Conservation (phyloP, 2,888 invertebrate species). For the Lasioglossum malachurum region DNA sequence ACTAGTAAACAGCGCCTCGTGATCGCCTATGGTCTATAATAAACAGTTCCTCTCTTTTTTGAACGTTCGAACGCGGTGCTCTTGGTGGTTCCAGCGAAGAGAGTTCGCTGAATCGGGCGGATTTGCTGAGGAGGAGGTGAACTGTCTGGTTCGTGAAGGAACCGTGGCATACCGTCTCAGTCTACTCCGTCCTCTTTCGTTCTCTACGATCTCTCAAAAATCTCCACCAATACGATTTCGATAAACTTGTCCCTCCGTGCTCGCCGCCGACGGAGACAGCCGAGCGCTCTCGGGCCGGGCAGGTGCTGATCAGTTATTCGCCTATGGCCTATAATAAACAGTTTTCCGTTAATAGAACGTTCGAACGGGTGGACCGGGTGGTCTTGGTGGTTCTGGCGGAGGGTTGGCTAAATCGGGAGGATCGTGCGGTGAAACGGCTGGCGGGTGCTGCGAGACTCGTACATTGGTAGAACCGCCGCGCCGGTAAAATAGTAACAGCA, state of each 20-base stretch:
- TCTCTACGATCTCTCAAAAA: background rate
- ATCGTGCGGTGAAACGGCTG: slow-evolving; percentile 61
- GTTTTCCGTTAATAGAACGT: slow-evolving; percentile 81
- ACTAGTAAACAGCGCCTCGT: too few relatives aligned
- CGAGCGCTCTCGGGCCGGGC: slow-evolving; percentile 21
- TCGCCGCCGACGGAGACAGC: slow-evolving; percentile 2
- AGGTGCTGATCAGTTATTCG: slow-evolving; percentile 75
- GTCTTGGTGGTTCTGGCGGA: slow-evolving; percentile 21
- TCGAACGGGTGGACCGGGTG: slow-evolving; percentile 37
- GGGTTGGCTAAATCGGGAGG: slow-evolving; percentile 42
- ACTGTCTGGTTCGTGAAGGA: background rate
- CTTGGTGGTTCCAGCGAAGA: too few relatives aligned
- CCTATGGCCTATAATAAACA: slow-evolving; percentile 81
- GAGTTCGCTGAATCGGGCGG: too few relatives aligned
- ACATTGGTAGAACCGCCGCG: slow-evolving; percentile 78
- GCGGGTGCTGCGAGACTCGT: slow-evolving; percentile 68
- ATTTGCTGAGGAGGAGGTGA: too few relatives aligned
- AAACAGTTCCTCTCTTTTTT: too few relatives aligned
- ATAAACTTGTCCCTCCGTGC: background rate
- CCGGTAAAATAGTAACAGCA: slow-evolving; percentile 85
- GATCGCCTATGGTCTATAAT: too few relatives aligned
- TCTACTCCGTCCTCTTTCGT: too few relatives aligned
- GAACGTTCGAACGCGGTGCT: too few relatives aligned
- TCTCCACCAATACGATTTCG: background rate
- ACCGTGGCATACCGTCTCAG: too few relatives aligned